Percentiles rank a stretch among this genome's conserved stretches.
Conservation (phyloP, 2,888 invertebrate genomes). For the Magallana nippona region DNA sequence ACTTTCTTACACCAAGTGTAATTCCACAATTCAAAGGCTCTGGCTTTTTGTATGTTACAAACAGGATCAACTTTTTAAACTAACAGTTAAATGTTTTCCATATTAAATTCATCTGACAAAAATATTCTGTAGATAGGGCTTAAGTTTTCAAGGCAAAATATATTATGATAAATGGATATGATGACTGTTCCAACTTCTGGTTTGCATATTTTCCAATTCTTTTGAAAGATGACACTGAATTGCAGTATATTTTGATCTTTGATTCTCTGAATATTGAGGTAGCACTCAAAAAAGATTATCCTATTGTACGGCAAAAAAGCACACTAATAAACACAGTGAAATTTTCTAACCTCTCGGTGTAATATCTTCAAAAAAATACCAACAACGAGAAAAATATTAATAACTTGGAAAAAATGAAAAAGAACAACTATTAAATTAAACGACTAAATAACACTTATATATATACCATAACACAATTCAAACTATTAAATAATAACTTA, state of each 20-base stretch:
- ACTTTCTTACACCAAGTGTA: background rate
- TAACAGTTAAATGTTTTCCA: background rate
- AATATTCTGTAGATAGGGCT: background rate
- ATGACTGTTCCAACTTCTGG: background rate
- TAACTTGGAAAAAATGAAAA: conserved; percentile 40
- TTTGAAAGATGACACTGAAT: conserved; percentile 27
- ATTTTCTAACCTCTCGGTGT: conserved; percentile 27
- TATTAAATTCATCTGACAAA: conserved; percentile 6
- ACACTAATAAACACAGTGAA: conserved; percentile 41
- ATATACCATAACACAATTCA: conserved; percentile 42
- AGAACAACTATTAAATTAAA: conserved; percentile 46
- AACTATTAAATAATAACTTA: conserved; percentile 47
- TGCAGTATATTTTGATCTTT: conserved; percentile 43
- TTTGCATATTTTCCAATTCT: background rate
- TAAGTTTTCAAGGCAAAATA: background rate
- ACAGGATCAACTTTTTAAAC: background rate
- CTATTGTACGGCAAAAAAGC: conserved; percentile 36
- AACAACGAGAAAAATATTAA: conserved; percentile 47
- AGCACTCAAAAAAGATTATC: conserved; percentile 40
- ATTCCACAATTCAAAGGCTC: background rate
- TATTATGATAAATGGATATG: conserved; percentile 19
- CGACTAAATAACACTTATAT: conserved; percentile 39
- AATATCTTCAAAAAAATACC: conserved; percentile 47
- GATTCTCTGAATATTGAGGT: conserved; percentile 42
- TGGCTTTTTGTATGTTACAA: background rate